phyloP scores from a whole-genome alignment of 2,888 invertebrate genomes.

The Lamproptera curius region DNA sequence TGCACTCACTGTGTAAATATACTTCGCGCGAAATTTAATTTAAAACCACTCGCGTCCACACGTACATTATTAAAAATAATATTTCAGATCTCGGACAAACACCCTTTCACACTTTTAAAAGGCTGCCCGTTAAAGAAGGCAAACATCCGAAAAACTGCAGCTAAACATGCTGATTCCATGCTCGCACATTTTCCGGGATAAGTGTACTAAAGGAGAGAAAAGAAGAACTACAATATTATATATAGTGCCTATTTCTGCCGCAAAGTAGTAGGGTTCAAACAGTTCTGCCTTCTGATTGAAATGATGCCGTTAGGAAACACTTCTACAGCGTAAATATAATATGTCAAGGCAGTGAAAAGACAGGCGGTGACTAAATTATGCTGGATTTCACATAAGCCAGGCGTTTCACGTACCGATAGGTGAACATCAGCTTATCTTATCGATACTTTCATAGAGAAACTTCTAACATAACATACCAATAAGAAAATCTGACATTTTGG shows the following conservation, averaged over 20 bases:
- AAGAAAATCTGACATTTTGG: too few species aligned
- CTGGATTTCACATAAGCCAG: too few species aligned
- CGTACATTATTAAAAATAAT: conserved; percentile 9
- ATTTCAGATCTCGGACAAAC: conserved; percentile 6
- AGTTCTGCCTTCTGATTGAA: not conserved
- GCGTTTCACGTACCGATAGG: too few species aligned
- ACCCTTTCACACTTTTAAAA: conserved; percentile 16
- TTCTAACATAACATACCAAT: too few species aligned
- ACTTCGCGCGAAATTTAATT: not conserved
- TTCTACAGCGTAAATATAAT: too few species aligned
- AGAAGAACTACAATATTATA: not conserved
- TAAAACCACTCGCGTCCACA: not conserved
- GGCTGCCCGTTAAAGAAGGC: conserved; percentile 12
- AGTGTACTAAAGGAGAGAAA: not conserved
- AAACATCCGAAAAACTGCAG: conserved; percentile 22
- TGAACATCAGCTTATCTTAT: too few species aligned
- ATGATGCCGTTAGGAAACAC: too few species aligned
- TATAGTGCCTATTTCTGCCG: not conserved
- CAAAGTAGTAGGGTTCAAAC: not conserved
- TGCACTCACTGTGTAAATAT: too few species aligned
- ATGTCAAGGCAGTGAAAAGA: too few species aligned
- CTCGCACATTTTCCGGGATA: conserved; percentile 8
- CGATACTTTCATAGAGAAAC: too few species aligned
- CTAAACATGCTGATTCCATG: conserved; percentile 23
- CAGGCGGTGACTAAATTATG: too few species aligned